These are phyloP conservation scores for Phenganax marumi DNA, from an alignment of 92 coral and sea anemone species.

Conservation along the genomic window DNA sequence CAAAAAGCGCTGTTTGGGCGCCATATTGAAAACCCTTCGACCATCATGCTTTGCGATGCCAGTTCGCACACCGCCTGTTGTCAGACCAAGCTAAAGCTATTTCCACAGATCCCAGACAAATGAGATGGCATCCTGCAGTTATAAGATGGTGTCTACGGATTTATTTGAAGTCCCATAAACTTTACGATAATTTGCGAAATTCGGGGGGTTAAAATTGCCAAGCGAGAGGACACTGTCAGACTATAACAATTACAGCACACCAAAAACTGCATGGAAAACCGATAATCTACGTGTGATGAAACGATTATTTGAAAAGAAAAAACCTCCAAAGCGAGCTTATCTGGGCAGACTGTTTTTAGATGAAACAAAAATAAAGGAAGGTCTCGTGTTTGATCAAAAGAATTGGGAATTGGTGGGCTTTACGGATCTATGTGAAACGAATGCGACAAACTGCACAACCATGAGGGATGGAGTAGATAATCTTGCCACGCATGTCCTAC, in stretches of 20 bases:
- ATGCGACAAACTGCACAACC: background rate
- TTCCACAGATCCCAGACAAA: conserved; percentile 25
- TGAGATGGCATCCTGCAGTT: conserved; percentile 42
- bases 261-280: conserved; percentile 14
- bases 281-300: conserved; percentile 29
- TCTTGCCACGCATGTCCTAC: conserved; percentile 40
- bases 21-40: too few relatives aligned
- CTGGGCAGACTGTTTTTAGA: conserved; percentile 30
- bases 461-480: background rate
- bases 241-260: conserved; percentile 42
- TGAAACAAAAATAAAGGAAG: conserved; percentile 34
- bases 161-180: conserved; percentile 25
- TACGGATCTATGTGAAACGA: conserved; percentile 24
- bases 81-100: conserved; percentile 38
- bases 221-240: conserved; percentile 45
- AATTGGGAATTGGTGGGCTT: conserved; percentile 33
- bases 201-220: conserved; percentile 40
- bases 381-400: conserved; percentile 20
- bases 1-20: too few relatives aligned
- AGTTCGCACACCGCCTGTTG: too few relatives aligned
- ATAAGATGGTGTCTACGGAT: conserved; percentile 36
- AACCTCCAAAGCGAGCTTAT: conserved; percentile 30
- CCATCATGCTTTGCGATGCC: too few relatives aligned
- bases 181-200: conserved; percentile 25
- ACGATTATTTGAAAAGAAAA: conserved; percentile 12